Percentiles rank a stretch among this genome's conserved stretches.
These are phyloP conservation scores for Lycocerus yunnanus DNA, from an alignment of 2,888 invertebrate genomes.

Conservation along the genomic window DNA sequence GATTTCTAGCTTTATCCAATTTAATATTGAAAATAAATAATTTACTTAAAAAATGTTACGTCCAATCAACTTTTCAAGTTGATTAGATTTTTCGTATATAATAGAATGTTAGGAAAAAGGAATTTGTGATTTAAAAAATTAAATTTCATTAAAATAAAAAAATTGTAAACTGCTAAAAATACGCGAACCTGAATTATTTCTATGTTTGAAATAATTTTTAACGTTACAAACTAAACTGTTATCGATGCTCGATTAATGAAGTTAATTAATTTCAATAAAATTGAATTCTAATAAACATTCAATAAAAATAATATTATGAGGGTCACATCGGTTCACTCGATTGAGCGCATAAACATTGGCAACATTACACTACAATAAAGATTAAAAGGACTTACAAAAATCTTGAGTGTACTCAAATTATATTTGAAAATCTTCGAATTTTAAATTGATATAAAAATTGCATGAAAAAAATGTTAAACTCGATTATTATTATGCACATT, in stretches of 20 bases:
- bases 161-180: not conserved
- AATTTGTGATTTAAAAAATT: not conserved
- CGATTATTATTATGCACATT: not conserved
- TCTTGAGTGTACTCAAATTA: not conserved
- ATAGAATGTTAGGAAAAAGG: not conserved
- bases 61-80: not conserved
- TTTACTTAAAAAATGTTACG: not conserved
- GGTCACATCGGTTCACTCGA: not conserved
- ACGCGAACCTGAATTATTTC: not conserved
- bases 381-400: not conserved
- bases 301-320: not conserved
- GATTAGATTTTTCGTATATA: not conserved
- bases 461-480: not conserved
- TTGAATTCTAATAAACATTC: not conserved
- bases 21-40: not conserved
- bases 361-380: not conserved
- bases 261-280: not conserved
- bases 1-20: not conserved
- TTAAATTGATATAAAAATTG: not conserved
- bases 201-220: not conserved
- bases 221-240: not conserved
- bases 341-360: not conserved
- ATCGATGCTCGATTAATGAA: not conserved
- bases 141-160: not conserved
- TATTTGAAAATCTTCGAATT: not conserved